Percentiles rank a stretch among this genome's conserved stretches.
phyloP scores from a whole-genome alignment of 2,113 vertebrate species.

The Chaetops frenatus region DNA sequence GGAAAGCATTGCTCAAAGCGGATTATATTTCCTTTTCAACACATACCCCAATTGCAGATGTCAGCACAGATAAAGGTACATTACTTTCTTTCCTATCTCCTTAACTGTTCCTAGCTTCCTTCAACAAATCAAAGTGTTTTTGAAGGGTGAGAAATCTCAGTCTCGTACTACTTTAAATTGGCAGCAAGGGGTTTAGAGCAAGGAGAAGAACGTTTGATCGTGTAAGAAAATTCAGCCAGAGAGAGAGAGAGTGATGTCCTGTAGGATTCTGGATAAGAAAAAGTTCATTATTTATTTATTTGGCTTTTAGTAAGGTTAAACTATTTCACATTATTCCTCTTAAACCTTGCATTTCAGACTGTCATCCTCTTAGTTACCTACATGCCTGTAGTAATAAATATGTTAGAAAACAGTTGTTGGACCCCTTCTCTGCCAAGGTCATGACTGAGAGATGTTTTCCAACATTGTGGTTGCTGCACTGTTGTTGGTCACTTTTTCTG shows the following conservation, averaged over 20 bases:
- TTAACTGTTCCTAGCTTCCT: not conserved
- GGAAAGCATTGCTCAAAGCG: not conserved
- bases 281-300: not conserved
- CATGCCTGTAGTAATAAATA: not conserved
- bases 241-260: not conserved
- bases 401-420: not conserved
- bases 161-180: not conserved
- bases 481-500: not conserved
- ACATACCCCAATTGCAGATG: not conserved
- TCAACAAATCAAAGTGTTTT: slow-evolving; percentile 14
- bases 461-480: not conserved
- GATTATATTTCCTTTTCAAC: not conserved
- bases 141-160: slow-evolving; percentile 19
- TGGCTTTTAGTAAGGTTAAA: not conserved
- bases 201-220: not conserved
- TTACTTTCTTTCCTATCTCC: not conserved
- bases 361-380: not conserved
- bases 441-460: not conserved
- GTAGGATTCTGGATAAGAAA: not conserved
- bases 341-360: not conserved
- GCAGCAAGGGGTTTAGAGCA: not conserved
- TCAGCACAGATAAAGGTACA: not conserved
- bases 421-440: not conserved
- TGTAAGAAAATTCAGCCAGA: not conserved
- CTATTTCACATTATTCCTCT: not conserved